Base-by-base conservation (phyloP, 2,888 invertebrate genomes). In the Agonopterix arenella region DNA sequence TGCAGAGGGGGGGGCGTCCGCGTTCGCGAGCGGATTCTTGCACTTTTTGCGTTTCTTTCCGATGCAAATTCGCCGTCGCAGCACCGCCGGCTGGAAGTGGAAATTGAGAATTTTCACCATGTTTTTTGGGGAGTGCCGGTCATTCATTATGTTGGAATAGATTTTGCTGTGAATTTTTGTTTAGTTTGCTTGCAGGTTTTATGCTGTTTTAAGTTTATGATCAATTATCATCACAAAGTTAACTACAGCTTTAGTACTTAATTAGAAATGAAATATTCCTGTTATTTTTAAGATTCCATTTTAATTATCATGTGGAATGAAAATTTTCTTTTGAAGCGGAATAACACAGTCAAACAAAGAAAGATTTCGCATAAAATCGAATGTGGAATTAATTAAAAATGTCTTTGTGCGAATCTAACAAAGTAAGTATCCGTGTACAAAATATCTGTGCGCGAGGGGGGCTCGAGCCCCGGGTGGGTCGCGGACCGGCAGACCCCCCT, bases 31-130 rank as follows among this genome's bases (percentile, higher is more conserved):
- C 49, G 51, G 60, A 54, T 59, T 52, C 69, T 76, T 75, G 74
- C 67, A 81, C 77, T 80, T 78, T 84, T 84, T 80, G 69, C 74
- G 66, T 80, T 81, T 80, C 82, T 84, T 82, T 76, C 76, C 75
- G 70, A 70, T 81, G 83, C 82, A 83, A 83, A 84, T 80, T 75
- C 74, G 65, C 73, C 66, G 68, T 68, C 69, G 66, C 66, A 80
- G 75, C 74, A 64, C 73, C 66, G 68, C 68, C 69, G 66, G 65
- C 60, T 61, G 60, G 63, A 59, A 78, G 76, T 77, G 68, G 76
- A 68, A 77, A 80, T 79, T 71, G 78, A 71, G 74, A 76, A 76
- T 79, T 72, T 80, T 73, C 68, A 67, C 73, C 76, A 77, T 80
- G 72, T 68, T 66, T 63, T 60, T 66, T 62, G 51, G 54, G 57